Evolutionary conservation across 2,113 vertebrate species (phyloP).

Genomic region (Pterocles burchelli): DNA sequence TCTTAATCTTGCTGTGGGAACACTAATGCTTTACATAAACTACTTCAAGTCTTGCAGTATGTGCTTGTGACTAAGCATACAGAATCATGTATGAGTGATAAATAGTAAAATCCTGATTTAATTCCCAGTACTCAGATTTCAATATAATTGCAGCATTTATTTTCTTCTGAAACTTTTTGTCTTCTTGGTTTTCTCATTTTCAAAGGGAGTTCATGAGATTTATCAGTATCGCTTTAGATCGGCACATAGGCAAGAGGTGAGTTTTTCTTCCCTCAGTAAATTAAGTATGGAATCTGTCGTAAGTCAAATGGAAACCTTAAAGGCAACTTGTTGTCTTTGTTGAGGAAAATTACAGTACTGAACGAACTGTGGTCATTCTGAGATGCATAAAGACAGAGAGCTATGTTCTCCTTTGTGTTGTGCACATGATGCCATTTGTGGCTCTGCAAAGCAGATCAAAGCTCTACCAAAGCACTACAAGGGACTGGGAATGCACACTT

Average conservation of each 20-base stretch:
- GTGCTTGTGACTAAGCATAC: neutral
- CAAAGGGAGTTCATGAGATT: conserved; percentile 24
- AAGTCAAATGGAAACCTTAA: neutral
- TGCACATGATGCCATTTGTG: neutral
- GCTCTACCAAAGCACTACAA: neutral
- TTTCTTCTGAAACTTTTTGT: neutral
- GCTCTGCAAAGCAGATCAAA: neutral
- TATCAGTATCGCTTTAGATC: conserved; percentile 54
- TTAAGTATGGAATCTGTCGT: neutral
- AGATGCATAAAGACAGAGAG: neutral
- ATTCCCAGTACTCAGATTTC: neutral
- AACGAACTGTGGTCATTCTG: accelerated
- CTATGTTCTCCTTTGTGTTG: neutral
- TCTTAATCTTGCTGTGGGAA: neutral
- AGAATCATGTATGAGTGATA: neutral
- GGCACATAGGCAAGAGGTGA: conserved; percentile 25
- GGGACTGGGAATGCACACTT: neutral
- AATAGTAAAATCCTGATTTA: neutral
- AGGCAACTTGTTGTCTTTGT: neutral
- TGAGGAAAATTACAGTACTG: neutral
- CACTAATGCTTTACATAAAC: neutral
- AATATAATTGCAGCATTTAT: neutral
- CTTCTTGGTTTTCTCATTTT: conserved; percentile 17
- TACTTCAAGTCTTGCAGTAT: neutral
- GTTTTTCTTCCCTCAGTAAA: conserved; percentile 3